Base-by-base conservation (phyloP, 2,888 invertebrate genomes). In the Plebejus melissa region DNA sequence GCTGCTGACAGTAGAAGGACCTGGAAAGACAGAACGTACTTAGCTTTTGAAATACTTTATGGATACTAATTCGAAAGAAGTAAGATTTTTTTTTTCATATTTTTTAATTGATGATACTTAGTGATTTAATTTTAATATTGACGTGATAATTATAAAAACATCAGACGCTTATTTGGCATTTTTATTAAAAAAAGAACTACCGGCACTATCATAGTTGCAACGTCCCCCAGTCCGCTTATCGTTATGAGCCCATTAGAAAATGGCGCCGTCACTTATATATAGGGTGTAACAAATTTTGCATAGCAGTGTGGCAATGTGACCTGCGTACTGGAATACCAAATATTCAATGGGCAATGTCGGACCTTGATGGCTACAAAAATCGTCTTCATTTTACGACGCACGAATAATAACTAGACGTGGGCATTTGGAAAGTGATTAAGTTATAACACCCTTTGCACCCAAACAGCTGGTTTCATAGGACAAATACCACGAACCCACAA, bases 281-380 rank as follows among this genome's bases (percentile, higher is more conserved):
- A 91, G 91, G 72, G 91, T 91, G 93, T 91, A 89, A 90, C 89
- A 92, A 93, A 93, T 93, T 93, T 92, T 91, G 91, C 91, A 93
- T 93, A 84, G 85, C 84, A 80, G 88, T 93, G 93, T 83, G 90
- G 93, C 92, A 93, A 93, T 82, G 86, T 81, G 77, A 88, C 81
- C 87, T 87, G 86, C 89, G 90, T 86, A 86, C 82, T 83, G 83
- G 93, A 93, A 93, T 93, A 93, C 93, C 86, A 91, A 93, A 93
- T 93, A 86, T 86, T 77, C 88, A 86, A 90, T 91, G 88, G 88
- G 86, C 89, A 91, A 90, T 90, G 90, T 90, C 90, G 89, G 86
- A 88, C 93, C 91, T 93, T 92, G 91, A 89, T 91, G 87, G 88
- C 87, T 87, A 90, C 90, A 88, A 93, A 93, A 93, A 89, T 88